Base-by-base conservation (phyloP, 2,888 invertebrate genomes). In the Tiliacea citrago region DNA sequence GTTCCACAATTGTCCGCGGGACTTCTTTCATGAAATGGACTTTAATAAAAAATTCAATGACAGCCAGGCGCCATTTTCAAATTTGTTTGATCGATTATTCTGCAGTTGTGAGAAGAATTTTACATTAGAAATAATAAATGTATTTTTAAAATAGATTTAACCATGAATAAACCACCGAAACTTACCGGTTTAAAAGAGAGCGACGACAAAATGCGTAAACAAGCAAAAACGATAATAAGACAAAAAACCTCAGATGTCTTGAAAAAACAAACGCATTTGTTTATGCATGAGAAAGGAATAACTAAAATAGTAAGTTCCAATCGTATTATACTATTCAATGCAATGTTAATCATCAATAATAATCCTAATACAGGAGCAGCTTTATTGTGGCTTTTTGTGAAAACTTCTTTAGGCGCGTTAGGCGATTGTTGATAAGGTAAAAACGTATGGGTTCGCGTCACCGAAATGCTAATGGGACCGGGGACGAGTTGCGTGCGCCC, bases 201-300 rank as follows among this genome's bases (percentile, higher is more conserved):
- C 68, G 94, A 94, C 81, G 91, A 90, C 45, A 90, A 85, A 49
- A 84, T 96, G 74, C 92, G 94, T 7, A 94, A 93, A 82, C 91
- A 95, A 90, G 96, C 95, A 5, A 95, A 93, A 86, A 94, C 92
- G 85, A 86, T 96, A 24, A 84, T 93, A 13, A 92, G 88, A 73
- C 92, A 92, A 74, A 95, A 93, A 88, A 87, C 86, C 81, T 86
- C 84, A 10, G 89, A 92, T 35, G 76, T 85, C 16, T 86, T 91
- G 51, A 94, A 94, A 88, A 92, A 92, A 86, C 91, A 91, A 13
- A 96, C 96, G 6, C 96, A 96, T 92, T 89, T 97, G 68, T 97
- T 97, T 90, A 95, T 97, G 94, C 97, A 97, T 85, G 97, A 97
- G 79, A 97, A 97, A 92, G 94, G 92, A 80, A 93, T 97, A 10